Conservation (phyloP, 2,888 invertebrate genomes). For the Drepana falcataria region DNA sequence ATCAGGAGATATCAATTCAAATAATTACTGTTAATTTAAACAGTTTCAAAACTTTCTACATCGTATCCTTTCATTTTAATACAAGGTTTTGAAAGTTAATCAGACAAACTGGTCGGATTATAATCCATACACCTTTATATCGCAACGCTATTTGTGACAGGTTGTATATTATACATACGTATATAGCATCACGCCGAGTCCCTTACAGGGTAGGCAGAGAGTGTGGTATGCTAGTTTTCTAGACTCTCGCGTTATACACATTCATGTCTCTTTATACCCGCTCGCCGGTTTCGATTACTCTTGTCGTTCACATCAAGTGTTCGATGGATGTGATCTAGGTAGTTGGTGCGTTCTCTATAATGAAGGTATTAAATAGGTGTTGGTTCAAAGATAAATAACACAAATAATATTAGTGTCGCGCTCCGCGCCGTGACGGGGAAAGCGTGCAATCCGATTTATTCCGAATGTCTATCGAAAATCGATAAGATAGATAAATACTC, state of each 20-base stretch:
- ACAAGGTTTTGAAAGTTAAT: background rate
- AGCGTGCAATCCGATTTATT: conserved; percentile 7
- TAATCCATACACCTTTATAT: background rate
- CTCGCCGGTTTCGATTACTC: no score
- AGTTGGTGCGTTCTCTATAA: no score
- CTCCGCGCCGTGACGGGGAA: conserved; percentile 9
- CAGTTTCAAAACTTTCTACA: background rate
- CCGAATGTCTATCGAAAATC: conserved; percentile 3
- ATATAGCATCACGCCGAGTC: no score
- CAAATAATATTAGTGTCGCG: conserved; percentile 8
- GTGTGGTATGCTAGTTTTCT: no score
- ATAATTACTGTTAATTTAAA: background rate
- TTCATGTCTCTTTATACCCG: no score
- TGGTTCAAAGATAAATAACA: conserved; percentile 4
- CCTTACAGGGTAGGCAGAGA: no score
- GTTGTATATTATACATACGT: no score
- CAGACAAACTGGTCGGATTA: background rate
- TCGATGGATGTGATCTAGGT: no score
- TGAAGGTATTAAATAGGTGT: background rate
- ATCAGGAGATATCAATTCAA: background rate
- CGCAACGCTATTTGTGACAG: no score
- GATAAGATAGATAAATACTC: conserved; percentile 5
- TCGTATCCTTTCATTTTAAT: background rate
- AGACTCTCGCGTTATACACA: no score
- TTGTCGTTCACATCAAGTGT: no score